Conservation (phyloP, 2,113 vertebrate genomes). For the Charina bottae region DNA sequence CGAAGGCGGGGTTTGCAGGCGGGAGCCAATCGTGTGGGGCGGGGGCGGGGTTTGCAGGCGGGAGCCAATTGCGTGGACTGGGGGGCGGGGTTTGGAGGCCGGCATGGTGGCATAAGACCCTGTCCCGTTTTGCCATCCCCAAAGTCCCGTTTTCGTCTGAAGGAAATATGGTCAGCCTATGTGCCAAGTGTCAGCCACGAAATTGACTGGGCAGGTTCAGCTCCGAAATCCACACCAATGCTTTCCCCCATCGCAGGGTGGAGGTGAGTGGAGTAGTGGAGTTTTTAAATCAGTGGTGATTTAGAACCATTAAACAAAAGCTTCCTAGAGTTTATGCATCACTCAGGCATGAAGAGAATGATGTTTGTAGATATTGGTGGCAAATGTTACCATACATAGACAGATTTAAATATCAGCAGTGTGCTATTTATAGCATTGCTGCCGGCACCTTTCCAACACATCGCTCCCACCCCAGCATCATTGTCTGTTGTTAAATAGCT, state of each 20-base stretch:
- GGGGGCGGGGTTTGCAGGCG: no score
- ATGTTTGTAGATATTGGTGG: slow-evolving; percentile 44
- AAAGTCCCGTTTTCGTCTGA: no score
- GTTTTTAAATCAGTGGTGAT: neutral
- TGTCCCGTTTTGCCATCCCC: no score
- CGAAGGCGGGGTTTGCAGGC: no score
- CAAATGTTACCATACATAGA: slow-evolving; percentile 67
- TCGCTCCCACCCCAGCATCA: neutral
- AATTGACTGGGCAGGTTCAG: neutral
- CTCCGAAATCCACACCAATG: neutral
- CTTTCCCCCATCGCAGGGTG: neutral
- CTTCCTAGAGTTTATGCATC: neutral
- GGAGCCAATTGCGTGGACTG: no score
- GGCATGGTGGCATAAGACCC: no score
- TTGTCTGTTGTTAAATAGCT: slow-evolving; percentile 68
- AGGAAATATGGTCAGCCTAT: no score
- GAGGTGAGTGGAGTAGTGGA: neutral
- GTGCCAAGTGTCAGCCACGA: neutral
- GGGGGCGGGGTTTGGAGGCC: no score
- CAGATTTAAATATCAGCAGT: slow-evolving; percentile 62
- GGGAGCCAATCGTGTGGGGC: no score
- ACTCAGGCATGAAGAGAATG: neutral
- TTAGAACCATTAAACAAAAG: neutral
- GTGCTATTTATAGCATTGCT: slow-evolving; percentile 70
- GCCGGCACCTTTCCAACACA: slow-evolving; percentile 51